Evolutionary conservation across 2,113 vertebrate genomes (phyloP), one percentile per base, ranked within the genome.

Genomic region (Thunnus thynnus): DNA sequence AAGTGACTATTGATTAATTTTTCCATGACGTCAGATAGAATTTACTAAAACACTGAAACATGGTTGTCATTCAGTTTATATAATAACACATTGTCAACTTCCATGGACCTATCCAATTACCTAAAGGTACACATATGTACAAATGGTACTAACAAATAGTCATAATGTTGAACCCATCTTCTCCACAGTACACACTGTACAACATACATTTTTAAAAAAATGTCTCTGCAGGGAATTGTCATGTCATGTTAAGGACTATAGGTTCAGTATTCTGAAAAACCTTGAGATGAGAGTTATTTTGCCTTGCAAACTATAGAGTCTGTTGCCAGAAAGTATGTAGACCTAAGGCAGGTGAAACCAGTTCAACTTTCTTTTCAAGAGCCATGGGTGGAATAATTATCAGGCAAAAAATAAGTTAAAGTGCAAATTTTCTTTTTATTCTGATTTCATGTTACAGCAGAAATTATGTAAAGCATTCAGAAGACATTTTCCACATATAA

Each of bases 381-480:
- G 27, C 9, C 3, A 54, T 3, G 0, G 1, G 4, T 66, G 17
- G 44, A 83, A 88, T 66, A 72, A 88, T 74, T 32, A 80, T 18
- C 47, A 89, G 57, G 3, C 64, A 64, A 75, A 66, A 76, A 77
- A 86, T 70, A 77, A 69, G 17, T 71, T 94, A 94, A 94, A 94
- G 90, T 91, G 94, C 91, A 90, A 92, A 89, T 91, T 93, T 94
- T 95, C 92, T 93, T 93, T 95, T 95, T 95, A 94, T 94, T 98
- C 96, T 98, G 97, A 95, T 95, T 95, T 96, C 97, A 99, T 99
- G 99, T 99, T 99, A 99, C 98, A 99, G 98, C 98, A 99, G 97
- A 99, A 99, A 99, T 98, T 97, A 99, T 99, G 98, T 98, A 99
- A 99, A 99, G 98, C 98, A 99, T 99, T 99, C 98, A 99, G 97